Percentiles rank a stretch among this genome's conserved stretches.
These are phyloP conservation scores for Theristus sp. DNA, from an alignment of 2,888 invertebrate species.

Conservation along the genomic window DNA sequence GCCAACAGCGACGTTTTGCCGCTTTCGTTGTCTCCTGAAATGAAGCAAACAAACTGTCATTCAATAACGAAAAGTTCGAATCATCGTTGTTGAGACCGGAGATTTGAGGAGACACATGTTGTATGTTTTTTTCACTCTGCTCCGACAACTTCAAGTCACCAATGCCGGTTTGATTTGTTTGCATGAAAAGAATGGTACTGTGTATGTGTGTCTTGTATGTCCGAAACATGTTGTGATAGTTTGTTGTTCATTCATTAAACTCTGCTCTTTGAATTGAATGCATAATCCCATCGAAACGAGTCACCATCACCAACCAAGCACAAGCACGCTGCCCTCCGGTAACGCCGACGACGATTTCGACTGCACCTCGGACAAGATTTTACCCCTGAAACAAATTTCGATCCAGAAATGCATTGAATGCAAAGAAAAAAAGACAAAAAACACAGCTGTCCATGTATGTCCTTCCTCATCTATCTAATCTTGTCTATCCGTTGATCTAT, in stretches of 20 bases:
- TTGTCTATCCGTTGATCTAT: too few species aligned
- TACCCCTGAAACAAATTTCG: slow-evolving; percentile 5
- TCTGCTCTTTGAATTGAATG: too few species aligned
- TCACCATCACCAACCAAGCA: slow-evolving; percentile 8
- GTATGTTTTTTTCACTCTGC: neutral
- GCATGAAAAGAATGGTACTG: too few species aligned
- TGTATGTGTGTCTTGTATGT: too few species aligned
- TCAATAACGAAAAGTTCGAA: neutral
- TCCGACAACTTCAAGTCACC: neutral
- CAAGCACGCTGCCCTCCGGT: slow-evolving; percentile 6
- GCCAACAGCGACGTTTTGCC: slow-evolving; percentile 97
- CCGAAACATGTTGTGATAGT: too few species aligned
- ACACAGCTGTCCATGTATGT: too few species aligned
- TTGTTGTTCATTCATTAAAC: too few species aligned
- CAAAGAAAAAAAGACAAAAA: too few species aligned
- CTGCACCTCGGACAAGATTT: slow-evolving; percentile 9
- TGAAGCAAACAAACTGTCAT: neutral
- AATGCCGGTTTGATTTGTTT: too few species aligned
- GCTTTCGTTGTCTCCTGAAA: slow-evolving; percentile 71
- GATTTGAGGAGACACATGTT: neutral
- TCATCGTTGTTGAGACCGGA: neutral
- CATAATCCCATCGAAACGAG: too few species aligned
- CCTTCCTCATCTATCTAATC: too few species aligned
- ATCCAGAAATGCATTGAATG: too few species aligned
- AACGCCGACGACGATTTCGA: slow-evolving; percentile 6